Evolutionary conservation across 1,140 invertebrate genomes (phyloP).

Genomic region (Phymastichus coffea): DNA sequence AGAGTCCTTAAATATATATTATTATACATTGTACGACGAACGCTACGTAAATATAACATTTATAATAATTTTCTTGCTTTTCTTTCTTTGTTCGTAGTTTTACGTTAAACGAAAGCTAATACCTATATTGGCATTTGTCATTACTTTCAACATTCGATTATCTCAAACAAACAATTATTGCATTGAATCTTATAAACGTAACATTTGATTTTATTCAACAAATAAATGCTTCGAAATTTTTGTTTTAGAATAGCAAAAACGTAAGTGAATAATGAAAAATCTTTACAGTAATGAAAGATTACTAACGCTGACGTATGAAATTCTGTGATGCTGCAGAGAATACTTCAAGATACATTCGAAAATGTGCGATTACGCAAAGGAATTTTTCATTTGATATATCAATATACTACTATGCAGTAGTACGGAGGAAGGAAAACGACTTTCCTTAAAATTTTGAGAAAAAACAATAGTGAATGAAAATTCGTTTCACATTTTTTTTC

Average conservation of each 20-base stretch:
- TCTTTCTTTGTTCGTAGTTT: conserved; percentile 1
- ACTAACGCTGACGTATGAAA: neutral
- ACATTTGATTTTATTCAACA: too few species aligned
- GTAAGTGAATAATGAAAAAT: neutral
- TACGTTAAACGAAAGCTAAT: neutral
- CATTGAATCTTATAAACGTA: too few species aligned
- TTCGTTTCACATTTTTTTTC: conserved; percentile 16
- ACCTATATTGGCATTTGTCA: neutral
- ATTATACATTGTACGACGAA: conserved; percentile 14
- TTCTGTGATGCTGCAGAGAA: neutral
- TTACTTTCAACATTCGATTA: conserved; percentile 6
- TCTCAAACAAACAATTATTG: too few species aligned
- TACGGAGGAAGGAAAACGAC: conserved; percentile 2
- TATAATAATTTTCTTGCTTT: neutral
- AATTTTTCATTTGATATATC: neutral
- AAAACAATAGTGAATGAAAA: conserved; percentile 1
- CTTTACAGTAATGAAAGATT: neutral
- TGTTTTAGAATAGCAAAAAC: neutral
- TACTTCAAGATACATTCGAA: too few species aligned
- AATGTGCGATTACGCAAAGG: neutral
- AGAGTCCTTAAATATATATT: conserved; percentile 11
- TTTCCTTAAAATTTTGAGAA: conserved; percentile 2
- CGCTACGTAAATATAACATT: conserved; percentile 6
- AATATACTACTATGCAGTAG: neutral
- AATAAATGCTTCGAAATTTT: too few species aligned